Percentiles rank a stretch among this genome's conserved stretches.
Evolutionary conservation across 2,888 invertebrate species (phyloP).

Genomic region (Rotaria magnacalcarata): DNA sequence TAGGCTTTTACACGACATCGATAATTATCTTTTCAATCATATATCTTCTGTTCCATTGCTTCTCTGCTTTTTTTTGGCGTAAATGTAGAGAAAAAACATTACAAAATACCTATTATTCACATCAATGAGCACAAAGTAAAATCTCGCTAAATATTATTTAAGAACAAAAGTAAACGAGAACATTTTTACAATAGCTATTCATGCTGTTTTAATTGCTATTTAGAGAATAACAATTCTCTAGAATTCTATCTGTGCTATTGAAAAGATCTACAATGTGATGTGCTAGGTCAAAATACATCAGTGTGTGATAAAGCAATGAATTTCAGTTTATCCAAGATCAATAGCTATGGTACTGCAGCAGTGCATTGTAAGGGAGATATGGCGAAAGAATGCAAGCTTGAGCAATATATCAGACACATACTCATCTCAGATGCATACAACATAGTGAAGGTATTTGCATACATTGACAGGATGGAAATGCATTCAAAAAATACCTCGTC

Average conservation of each 20-base stretch:
- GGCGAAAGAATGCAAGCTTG: background rate
- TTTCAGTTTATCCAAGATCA: background rate
- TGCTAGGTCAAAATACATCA: background rate
- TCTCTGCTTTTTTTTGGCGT: no score
- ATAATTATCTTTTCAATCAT: no score
- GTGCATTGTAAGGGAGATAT: background rate
- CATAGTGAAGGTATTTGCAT: no score
- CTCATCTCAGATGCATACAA: background rate
- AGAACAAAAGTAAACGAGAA: background rate
- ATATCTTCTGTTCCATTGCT: no score
- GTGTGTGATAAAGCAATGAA: background rate
- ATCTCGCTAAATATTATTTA: background rate
- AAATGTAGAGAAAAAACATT: background rate
- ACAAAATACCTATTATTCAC: background rate
- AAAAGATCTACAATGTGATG: background rate
- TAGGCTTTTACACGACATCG: no score
- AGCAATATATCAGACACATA: background rate
- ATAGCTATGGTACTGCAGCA: background rate
- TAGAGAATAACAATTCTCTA: background rate
- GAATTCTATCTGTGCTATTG: background rate
- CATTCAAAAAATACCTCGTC: background rate
- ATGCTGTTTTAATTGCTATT: background rate
- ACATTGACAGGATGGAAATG: no score
- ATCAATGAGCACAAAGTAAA: background rate
- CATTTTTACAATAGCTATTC: background rate